Evolutionary conservation across 1,140 invertebrate genomes (phyloP).

Genomic region (Bicyclus anynana): DNA sequence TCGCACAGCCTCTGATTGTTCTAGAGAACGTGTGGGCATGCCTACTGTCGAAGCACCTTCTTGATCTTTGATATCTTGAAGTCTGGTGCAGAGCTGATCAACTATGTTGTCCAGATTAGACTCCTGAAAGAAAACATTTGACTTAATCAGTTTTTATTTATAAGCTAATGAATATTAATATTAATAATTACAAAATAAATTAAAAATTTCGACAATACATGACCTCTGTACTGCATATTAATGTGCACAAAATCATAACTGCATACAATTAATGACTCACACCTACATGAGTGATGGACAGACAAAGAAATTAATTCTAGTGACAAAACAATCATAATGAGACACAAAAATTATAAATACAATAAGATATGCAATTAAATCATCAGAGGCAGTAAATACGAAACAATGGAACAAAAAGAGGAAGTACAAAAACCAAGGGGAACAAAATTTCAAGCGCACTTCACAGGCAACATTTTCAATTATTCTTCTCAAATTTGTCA

Average conservation of each 20-base stretch:
- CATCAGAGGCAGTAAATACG: slow-evolving; percentile 19
- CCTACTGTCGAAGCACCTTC: slow-evolving; percentile 53
- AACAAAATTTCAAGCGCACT: slow-evolving; percentile 44
- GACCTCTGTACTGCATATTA: too few species aligned
- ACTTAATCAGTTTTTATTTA: not conserved
- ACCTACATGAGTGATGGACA: slow-evolving; percentile 1
- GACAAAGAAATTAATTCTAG: not conserved
- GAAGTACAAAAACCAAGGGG: slow-evolving; percentile 48
- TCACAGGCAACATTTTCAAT: slow-evolving; percentile 52
- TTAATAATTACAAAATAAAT: not conserved
- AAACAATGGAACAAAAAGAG: slow-evolving; percentile 55
- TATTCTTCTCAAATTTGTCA: not conserved
- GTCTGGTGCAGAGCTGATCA: slow-evolving; percentile 64
- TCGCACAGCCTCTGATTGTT: slow-evolving; percentile 73
- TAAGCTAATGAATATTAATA: too few species aligned
- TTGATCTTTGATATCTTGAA: slow-evolving; percentile 67
- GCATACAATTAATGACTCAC: slow-evolving; percentile 4
- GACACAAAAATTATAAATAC: slow-evolving; percentile 3
- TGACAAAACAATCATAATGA: slow-evolving; percentile 1
- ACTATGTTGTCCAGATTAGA: slow-evolving; percentile 65
- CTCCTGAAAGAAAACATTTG: slow-evolving; percentile 53
- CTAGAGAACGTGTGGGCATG: slow-evolving; percentile 68
- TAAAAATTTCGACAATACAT: not conserved
- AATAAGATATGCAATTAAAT: slow-evolving; percentile 29
- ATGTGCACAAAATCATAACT: slow-evolving; percentile 1